Base-by-base conservation (phyloP, 2,888 invertebrate genomes). In the Salpingus planirostris region DNA sequence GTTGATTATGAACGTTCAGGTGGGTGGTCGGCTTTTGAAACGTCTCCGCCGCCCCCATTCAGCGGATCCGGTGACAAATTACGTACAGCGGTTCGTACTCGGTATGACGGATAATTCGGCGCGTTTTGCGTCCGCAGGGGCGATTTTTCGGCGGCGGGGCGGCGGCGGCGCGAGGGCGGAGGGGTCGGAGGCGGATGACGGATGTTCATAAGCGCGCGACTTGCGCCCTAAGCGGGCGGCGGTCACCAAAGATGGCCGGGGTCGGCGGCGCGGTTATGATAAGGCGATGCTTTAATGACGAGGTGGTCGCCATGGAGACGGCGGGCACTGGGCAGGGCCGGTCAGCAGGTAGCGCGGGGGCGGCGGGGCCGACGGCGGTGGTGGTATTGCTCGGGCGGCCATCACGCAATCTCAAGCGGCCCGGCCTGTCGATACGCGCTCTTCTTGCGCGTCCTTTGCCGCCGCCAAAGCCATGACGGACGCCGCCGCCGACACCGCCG, bases 241-340 rank as follows among this genome's bases (percentile, higher is more conserved):
- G 60, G 61, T 62, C 59, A 57, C 63, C 62, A 61, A 63, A 63
- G 62, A 63, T 63, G 63, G 63, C 62, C 60, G 64, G 54, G 54
- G 52, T 55, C 61, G 63, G 54, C 50, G 47, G 57, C 65, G 64
- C 64, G 67, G 67, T 68, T 68, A 68, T 68, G 68, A 68, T 68
- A 68, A 68, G 67, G 66, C 67, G 67, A 67, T 67, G 65, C 66
- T 66, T 66, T 68, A 68, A 68, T 68, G 67, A 68, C 67, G 65
- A 65, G 64, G 65, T 64, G 64, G 67, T 67, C 62, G 61, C 62
- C 61, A 66, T 66, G 64, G 60, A 54, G 58, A 67, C 67, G 65
- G 61, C 60, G 62, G 65, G 63, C 65, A 62, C 62, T 65, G 66
- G 65, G 64, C 64, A 63, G 61, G 63, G 62, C 64, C 63, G 65